phyloP scores from a whole-genome alignment of 2,888 invertebrate genomes.

The Zele albiditarsus region DNA sequence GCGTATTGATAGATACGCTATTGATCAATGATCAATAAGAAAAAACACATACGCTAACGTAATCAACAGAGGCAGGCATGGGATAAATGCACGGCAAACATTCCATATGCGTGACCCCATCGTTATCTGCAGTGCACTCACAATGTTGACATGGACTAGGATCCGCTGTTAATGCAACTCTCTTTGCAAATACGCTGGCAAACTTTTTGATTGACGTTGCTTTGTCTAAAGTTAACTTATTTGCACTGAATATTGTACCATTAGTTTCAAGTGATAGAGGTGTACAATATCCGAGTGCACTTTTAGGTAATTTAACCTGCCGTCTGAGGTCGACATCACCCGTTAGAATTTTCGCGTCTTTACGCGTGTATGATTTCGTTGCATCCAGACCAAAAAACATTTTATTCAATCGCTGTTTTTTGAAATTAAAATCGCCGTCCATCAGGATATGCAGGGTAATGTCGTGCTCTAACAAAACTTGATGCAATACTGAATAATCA shows the following conservation, averaged over 20 bases:
- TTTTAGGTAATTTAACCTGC: conserved; percentile 85
- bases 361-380: conserved; percentile 84
- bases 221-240: conserved; percentile 76
- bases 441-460: conserved; percentile 88
- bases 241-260: conserved; percentile 81
- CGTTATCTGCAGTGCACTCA: conserved; percentile 81
- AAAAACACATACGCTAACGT: conserved; percentile 70
- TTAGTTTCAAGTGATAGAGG: conserved; percentile 90
- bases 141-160: conserved; percentile 79
- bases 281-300: conserved; percentile 84
- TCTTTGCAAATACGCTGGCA: conserved; percentile 79
- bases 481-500: conserved; percentile 88
- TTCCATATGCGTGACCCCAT: conserved; percentile 79
- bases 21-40: conserved; percentile 17
- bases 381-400: conserved; percentile 88
- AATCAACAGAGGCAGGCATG: conserved; percentile 73
- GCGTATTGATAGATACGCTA: not conserved
- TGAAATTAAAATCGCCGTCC: conserved; percentile 85
- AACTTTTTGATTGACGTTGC: conserved; percentile 78
- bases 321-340: conserved; percentile 84
- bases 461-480: conserved; percentile 86
- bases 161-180: conserved; percentile 78
- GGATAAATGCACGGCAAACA: conserved; percentile 79
- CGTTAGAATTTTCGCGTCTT: conserved; percentile 79
- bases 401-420: conserved; percentile 82